Evolutionary conservation across 37 sponge, comb jelly and placozoan species (phyloP), one percentile per base, ranked within the genome.

Genomic region (Ianthella basta): DNA sequence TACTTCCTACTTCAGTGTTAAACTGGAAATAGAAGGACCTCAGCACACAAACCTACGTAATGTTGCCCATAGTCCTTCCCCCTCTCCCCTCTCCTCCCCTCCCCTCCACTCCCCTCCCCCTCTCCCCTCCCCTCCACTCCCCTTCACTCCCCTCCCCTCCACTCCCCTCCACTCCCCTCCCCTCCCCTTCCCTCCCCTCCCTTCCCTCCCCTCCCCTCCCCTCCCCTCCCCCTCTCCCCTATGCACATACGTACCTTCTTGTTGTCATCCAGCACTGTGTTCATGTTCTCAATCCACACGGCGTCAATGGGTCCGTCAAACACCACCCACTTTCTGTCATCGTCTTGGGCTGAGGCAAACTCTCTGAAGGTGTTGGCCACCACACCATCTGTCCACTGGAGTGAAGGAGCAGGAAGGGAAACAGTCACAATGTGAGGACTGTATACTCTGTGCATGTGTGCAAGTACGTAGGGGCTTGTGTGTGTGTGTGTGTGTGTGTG

Each of bases 211-310:
- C 15, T 20, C 15, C 36, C 16, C 36, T 21, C 33, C 15, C 59
- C 15, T 25, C n/a, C 63, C n/a, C 63, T 5, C 63, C n/a, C 63
- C n/a, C 63, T 5, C 63, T 6, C 77, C 23, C 39, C 23, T 3
- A 15, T 12, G 10, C 63, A 6, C 2, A 13, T 23, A 10, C 54
- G 24, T 36, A 87, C 82, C 83, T 96, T 96, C 91, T 96, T 96
- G 84, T 95, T 95, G 79, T 97, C 96, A 84, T 95, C 98, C 81
- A 98, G 91, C 53, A 96, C 99, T 55, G 99, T 98, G 92, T 98
- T 98, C 99, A 98, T 98, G 78, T 90, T 91, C 88, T 98, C 99
- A 57, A 98, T 98, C 99, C 99, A 98, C 55, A 98, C 89, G 18
- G 99, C 97, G 82, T 98, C 99, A 0, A 98, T 85, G 4, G 99